A percentile compares a stretch with the other conserved stretches of the same genome.
Evolutionary conservation across 2,888 invertebrate genomes (phyloP).

Genomic region (Oscheius sp.): DNA sequence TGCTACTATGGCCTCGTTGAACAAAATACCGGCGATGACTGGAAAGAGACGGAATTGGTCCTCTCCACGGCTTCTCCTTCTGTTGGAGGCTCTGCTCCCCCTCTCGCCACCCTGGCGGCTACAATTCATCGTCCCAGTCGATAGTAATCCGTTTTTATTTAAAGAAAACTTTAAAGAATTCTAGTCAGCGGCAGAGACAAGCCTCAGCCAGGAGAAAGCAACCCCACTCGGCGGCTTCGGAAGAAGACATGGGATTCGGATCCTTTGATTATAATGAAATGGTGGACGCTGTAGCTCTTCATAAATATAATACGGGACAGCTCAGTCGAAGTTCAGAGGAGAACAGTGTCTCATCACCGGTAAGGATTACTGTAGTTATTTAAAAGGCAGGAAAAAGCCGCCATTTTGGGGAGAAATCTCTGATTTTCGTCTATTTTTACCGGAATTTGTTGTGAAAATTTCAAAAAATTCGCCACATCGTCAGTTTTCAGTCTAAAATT

Average conservation of each 20-base stretch:
- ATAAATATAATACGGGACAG: constrained; percentile 39
- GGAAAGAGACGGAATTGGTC: constrained; percentile 74
- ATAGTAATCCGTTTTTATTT: background rate
- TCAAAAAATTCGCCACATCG: too few relatives aligned
- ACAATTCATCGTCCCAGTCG: constrained; percentile 39
- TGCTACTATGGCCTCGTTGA: constrained; percentile 74
- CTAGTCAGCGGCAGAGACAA: constrained; percentile 57
- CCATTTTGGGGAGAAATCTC: too few relatives aligned
- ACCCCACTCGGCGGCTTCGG: constrained; percentile 59
- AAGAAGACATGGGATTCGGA: constrained; percentile 72
- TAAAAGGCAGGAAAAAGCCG: too few relatives aligned
- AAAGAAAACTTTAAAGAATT: constrained; percentile 6
- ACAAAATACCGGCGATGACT: constrained; percentile 75
- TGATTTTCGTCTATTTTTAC: too few relatives aligned
- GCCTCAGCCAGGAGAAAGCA: constrained; percentile 52
- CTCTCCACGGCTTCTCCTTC: constrained; percentile 75
- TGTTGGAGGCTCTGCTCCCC: constrained; percentile 74
- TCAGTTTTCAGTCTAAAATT: too few relatives aligned
- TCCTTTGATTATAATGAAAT: constrained; percentile 71
- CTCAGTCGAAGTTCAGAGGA: constrained; percentile 52
- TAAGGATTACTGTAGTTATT: too few relatives aligned
- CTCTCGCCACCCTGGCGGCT: constrained; percentile 68
- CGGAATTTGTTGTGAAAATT: too few relatives aligned
- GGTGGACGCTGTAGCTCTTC: constrained; percentile 54
- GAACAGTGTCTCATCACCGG: constrained; percentile 49